Evolutionary conservation across 2,113 vertebrate species (phyloP).

Genomic region (Pitta sordida): DNA sequence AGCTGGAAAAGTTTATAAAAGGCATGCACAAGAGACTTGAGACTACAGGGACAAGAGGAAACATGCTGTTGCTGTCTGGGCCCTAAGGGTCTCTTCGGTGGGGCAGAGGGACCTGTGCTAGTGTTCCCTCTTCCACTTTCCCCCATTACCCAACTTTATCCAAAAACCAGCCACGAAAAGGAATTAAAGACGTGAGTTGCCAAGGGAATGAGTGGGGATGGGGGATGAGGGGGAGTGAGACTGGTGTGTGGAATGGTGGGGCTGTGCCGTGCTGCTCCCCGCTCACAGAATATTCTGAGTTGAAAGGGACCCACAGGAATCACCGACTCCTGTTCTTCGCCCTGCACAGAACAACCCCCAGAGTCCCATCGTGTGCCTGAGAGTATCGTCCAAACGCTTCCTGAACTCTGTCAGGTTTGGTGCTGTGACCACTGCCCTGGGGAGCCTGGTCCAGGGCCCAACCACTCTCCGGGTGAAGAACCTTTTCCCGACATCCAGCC

Average conservation of each 20-base stretch:
- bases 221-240: accelerated
- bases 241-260: accelerated
- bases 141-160: accelerated
- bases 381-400: accelerated
- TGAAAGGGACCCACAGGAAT: accelerated
- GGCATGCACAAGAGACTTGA: accelerated
- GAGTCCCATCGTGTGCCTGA: background rate
- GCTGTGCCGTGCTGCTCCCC: background rate
- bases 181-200: background rate
- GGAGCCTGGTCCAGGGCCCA: background rate
- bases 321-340: accelerated
- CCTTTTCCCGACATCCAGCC: accelerated
- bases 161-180: background rate
- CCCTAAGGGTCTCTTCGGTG: background rate
- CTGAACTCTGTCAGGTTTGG: background rate
- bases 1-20: background rate
- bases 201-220: too few species aligned
- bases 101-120: background rate
- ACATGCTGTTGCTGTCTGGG: accelerated
- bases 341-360: too few species aligned
- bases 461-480: too few species aligned
- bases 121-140: accelerated
- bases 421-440: background rate
- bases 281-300: background rate
- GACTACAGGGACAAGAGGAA: background rate